phyloP scores from a whole-genome alignment of 2,113 vertebrate genomes.

The Hipposideros armiger region DNA sequence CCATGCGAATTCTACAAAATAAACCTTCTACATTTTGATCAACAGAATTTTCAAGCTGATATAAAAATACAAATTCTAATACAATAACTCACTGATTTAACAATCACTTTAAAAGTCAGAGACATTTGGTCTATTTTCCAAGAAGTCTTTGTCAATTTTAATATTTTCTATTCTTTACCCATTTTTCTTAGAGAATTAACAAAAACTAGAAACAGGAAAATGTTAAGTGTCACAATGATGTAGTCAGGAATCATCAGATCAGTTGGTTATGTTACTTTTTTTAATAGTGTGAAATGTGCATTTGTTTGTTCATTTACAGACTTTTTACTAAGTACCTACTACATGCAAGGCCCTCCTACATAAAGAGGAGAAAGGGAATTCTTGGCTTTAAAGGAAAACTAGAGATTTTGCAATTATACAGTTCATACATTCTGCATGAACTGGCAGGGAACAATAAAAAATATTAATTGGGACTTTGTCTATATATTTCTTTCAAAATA shows the following conservation, averaged over 20 bases:
- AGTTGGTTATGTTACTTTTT: background rate
- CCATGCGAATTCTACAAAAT: background rate
- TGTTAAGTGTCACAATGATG: background rate
- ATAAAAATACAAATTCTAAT: slow-evolving; percentile 55
- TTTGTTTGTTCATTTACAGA: slow-evolving; percentile 38
- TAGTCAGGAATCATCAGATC: background rate
- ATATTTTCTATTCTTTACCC: slow-evolving; percentile 25
- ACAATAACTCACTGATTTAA: slow-evolving; percentile 49
- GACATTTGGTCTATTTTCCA: slow-evolving; percentile 34
- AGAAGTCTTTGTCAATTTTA: background rate
- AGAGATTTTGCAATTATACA: slow-evolving; percentile 47
- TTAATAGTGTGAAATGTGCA: background rate
- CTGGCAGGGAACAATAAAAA: background rate
- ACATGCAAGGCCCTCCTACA: background rate
- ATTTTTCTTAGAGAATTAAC: slow-evolving; percentile 44
- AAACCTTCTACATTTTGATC: background rate
- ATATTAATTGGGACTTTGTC: slow-evolving; percentile 4
- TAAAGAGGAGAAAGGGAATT: background rate
- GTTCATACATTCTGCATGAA: background rate
- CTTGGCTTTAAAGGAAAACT: background rate
- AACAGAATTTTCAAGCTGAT: slow-evolving; percentile 5
- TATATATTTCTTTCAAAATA: slow-evolving; percentile 45
- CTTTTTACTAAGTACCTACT: slow-evolving; percentile 26
- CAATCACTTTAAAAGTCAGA: slow-evolving; percentile 44
- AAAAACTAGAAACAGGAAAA: slow-evolving; percentile 38